Base-by-base conservation (phyloP, 2,888 invertebrate genomes). In the Drosophila kambysellisi region DNA sequence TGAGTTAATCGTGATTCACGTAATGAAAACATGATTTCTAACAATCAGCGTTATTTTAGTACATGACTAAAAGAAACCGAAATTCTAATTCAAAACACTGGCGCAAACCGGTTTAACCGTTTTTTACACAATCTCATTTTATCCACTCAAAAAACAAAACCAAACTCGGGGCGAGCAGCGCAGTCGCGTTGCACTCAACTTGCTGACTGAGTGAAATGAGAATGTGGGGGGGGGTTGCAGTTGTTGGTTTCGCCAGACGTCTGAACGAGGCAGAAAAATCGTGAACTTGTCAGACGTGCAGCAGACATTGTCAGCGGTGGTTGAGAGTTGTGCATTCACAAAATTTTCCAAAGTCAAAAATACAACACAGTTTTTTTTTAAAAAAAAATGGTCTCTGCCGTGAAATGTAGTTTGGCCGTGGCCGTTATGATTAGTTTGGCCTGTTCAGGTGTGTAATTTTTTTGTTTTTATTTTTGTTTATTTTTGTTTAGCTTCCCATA, bases 331-430 rank as follows among this genome's bases (percentile, higher is more conserved):
- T 73, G 63, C 54, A 8, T 59, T 51, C 6, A 39, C 15, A 33
- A 51, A 61, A 17, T 41, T 17, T 52, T 66, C 33, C 3, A 57
- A 60, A 30, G 9, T 33, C 43, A 56, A 61, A 52, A 61, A 52
- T 9, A 54, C 11, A 30, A 51, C 0, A 56, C 32, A 51, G n/a
- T 59, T 35, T 15, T 56, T 59, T 35, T 15, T 39, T 4, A 39
- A 35, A 86, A 39, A 35, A 86, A 81, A 65, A 85, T 85, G 85
- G 78, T 88, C 61, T 84, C 82, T 70, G 63, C 81, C 67, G 59
- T 82, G 30, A 85, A 85, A 78, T 89, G 75, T 74, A 74, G 77
- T 76, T 88, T 85, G 89, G 82, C 85, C 81, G 61, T 85, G 88
- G 90, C 89, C 82, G 68, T 88, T 77, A 71, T 85, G 70, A 73